Conservation (phyloP, 1,140 invertebrate genomes). For the Tetramorium parvispinum region DNA sequence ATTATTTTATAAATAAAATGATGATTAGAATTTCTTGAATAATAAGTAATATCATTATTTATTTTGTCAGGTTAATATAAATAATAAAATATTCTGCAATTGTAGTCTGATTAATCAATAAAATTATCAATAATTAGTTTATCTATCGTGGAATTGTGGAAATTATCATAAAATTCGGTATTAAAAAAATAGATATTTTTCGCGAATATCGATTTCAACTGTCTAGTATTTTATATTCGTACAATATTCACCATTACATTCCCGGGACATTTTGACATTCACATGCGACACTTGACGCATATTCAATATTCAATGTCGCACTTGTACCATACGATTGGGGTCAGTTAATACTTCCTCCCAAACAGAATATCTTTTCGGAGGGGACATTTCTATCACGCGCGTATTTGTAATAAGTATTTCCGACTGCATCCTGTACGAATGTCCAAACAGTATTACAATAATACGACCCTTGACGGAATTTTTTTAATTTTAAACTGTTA, state of each 20-base stretch:
- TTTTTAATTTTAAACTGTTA: neutral
- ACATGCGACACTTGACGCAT: slow-evolving; percentile 1
- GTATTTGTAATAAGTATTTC: slow-evolving; percentile 38
- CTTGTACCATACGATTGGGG: slow-evolving; percentile 45
- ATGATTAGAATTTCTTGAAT: neutral
- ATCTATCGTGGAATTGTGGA: too few relatives aligned
- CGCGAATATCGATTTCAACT: neutral
- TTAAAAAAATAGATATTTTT: neutral
- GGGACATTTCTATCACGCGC: slow-evolving; percentile 12
- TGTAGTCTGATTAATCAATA: neutral
- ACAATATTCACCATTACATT: neutral
- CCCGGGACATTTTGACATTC: slow-evolving; percentile 21
- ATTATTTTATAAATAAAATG: neutral
- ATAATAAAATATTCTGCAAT: neutral
- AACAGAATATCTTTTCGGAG: slow-evolving; percentile 65
- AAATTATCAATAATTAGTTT: neutral
- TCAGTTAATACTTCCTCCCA: slow-evolving; percentile 68
- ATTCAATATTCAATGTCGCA: slow-evolving; percentile 54
- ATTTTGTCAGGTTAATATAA: neutral
- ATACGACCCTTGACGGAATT: neutral
- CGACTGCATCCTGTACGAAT: slow-evolving; percentile 27
- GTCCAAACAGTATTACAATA: neutral
- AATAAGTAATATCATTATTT: neutral
- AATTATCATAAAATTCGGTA: neutral
- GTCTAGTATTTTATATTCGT: neutral